Evolutionary conservation across 2,797 vertebrate species (phyloP).

Genomic region (Huso huso): DNA sequence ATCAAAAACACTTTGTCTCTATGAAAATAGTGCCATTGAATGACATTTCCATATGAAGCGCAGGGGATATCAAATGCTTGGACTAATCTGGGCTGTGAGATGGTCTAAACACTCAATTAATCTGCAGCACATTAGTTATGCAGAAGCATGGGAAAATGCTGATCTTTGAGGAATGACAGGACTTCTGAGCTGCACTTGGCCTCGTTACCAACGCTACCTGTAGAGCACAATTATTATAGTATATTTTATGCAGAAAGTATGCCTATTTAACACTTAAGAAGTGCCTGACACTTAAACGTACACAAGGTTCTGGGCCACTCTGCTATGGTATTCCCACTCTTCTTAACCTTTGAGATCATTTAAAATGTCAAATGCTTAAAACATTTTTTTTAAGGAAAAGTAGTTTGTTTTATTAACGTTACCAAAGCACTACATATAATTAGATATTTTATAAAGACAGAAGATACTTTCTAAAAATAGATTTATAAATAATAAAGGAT

Average conservation of each 20-base stretch:
- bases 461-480: no score
- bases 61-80: slow-evolving; percentile 45
- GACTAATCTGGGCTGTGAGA: slow-evolving; percentile 49
- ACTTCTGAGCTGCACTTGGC: slow-evolving; percentile 50
- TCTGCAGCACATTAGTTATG: slow-evolving; percentile 44
- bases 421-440: not conserved
- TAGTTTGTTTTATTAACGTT: not conserved
- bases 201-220: slow-evolving; percentile 50
- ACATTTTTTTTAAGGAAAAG: not conserved
- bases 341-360: slow-evolving; percentile 1
- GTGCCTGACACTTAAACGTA: slow-evolving; percentile 47
- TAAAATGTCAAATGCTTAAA: slow-evolving; percentile 1
- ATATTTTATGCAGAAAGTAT: slow-evolving; percentile 27
- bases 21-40: slow-evolving; percentile 50
- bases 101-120: slow-evolving; percentile 46
- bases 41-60: slow-evolving; percentile 58
- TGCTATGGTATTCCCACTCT: not conserved
- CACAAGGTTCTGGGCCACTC: not conserved
- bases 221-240: slow-evolving; percentile 50
- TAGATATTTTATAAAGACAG: no score
- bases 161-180: slow-evolving; percentile 48
- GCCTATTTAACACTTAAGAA: slow-evolving; percentile 30
- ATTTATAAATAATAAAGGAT: no score
- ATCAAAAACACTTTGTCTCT: slow-evolving; percentile 51
- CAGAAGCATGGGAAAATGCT: slow-evolving; percentile 51